Percentiles rank a stretch among this genome's conserved stretches.
Conservation (phyloP, 2,797 vertebrate species). For the Pipistrellus kuhlii region DNA sequence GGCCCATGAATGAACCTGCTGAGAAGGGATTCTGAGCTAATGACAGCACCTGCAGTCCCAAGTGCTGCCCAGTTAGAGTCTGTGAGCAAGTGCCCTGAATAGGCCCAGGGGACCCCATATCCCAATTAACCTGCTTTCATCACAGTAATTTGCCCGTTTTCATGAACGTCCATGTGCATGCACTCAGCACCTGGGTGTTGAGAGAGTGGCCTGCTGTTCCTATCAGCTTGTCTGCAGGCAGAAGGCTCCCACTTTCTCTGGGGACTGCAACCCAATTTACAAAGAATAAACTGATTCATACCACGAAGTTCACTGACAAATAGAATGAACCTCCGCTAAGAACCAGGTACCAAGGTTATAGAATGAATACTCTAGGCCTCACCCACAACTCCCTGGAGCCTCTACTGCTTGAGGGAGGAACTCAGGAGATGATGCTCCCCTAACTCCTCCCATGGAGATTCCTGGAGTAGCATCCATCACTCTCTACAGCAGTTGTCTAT, state of each 20-base stretch:
- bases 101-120: not conserved
- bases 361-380: not conserved
- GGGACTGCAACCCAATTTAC: not conserved
- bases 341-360: not conserved
- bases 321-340: not conserved
- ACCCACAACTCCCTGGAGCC: not conserved
- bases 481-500: not conserved
- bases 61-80: not conserved
- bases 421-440: not conserved
- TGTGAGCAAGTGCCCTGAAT: not conserved
- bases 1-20: not conserved
- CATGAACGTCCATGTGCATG: not conserved
- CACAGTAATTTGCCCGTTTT: not conserved
- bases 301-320: not conserved
- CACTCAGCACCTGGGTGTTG: no score
- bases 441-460: not conserved
- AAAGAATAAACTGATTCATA: not conserved
- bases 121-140: not conserved
- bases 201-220: not conserved
- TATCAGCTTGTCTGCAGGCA: not conserved
- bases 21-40: not conserved
- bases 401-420: not conserved
- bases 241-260: not conserved
- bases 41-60: not conserved
- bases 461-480: not conserved